Evolutionary conservation across 2,797 vertebrate genomes (phyloP), one percentile per base, ranked within the genome.

Genomic region (Catamblyrhynchus diadema): DNA sequence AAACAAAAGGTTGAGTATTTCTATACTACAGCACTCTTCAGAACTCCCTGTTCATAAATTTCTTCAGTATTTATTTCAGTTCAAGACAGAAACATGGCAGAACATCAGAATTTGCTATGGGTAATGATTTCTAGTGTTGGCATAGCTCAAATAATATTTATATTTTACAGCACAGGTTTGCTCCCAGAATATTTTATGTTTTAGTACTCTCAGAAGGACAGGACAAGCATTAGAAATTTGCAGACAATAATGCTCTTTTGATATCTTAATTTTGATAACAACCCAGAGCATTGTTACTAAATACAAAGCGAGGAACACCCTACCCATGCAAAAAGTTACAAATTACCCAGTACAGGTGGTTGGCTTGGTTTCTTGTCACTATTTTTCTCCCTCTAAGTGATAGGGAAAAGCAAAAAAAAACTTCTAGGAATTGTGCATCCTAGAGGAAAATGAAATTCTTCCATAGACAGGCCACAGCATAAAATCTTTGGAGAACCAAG

Each of bases 401-500:
- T 1, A 50, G 12, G 14, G 12, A 50, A 92, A 70, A 65, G 32
- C 20, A 80, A 81, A 80, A 6, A 5, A 61, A 70, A 92, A 53
- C 32, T 32, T 80, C 41, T 33, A 60, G 73, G n/a, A 96, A 57
- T 22, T 30, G 14, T 60, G 4, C 65, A 67, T 90, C 82, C 95
- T 70, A 35, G 78, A 97, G n/a, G n/a, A 94, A 89, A 81, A 89
- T 75, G 1, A 77, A 95, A 90, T 74, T 32, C 62, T 71, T 88
- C 91, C 59, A 74, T 59, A 90, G 50, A 77, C 67, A 79, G 51
- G 24, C 30, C 79, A 47, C 47, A 81, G 41, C 67, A 92, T 23
- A 73, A 88, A 71, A 18, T 33, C 23, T 5, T 85, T 53, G 0
- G 1, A 90, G 62, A 27, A 77, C 22, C 39, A 89, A 74, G 88